Percentiles rank a stretch among this genome's conserved stretches.
phyloP scores from a whole-genome alignment of 1,140 invertebrate genomes.

The Antheraea mylitta region DNA sequence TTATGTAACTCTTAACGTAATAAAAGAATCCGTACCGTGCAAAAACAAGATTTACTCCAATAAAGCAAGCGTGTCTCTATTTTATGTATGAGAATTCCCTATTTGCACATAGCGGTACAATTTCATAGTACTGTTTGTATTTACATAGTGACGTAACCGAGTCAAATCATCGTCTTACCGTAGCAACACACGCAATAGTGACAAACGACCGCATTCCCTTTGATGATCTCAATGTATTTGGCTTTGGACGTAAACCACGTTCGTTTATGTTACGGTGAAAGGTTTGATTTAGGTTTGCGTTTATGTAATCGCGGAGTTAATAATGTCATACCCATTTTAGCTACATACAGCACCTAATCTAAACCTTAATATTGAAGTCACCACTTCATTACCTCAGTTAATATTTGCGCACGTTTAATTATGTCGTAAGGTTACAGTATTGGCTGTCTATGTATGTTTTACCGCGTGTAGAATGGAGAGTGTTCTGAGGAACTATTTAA shows the following conservation, averaged over 20 bases:
- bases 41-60: too few relatives aligned
- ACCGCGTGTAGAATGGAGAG: too few relatives aligned
- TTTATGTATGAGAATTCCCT: neutral
- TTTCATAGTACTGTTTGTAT: neutral
- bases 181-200: constrained; percentile 7
- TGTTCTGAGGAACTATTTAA: too few relatives aligned
- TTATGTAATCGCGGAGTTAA: neutral
- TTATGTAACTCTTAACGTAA: too few relatives aligned
- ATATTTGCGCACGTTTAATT: neutral
- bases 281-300: neutral
- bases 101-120: neutral
- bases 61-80: neutral
- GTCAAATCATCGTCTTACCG: neutral
- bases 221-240: constrained; percentile 10
- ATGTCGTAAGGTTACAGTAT: neutral
- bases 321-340: neutral
- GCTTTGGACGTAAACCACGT: constrained; percentile 5
- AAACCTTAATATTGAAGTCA: neutral
- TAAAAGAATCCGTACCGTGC: too few relatives aligned
- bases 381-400: neutral
- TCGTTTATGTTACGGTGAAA: constrained; percentile 1
- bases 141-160: neutral
- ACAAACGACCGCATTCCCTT: constrained; percentile 3
- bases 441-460: too few relatives aligned
- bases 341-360: neutral